Percentiles rank a stretch among this genome's conserved stretches.
phyloP scores from a whole-genome alignment of 2,888 invertebrate genomes.

The Anthophora plumipes region DNA sequence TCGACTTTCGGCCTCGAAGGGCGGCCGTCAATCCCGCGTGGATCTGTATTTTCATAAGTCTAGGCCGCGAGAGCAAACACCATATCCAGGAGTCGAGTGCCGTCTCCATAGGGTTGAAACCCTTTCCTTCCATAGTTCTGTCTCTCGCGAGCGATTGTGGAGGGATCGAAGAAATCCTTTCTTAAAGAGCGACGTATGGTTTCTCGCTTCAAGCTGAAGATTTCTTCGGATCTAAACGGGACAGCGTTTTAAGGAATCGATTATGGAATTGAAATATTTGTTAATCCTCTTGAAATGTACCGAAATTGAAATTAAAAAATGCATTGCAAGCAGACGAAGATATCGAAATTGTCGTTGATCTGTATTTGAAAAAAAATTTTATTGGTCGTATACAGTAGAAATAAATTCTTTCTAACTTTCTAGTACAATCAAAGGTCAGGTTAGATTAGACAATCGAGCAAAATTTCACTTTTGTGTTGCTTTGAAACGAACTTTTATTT shows the following conservation, averaged over 20 bases:
- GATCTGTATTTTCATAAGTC: constrained; percentile 70
- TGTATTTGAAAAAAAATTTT: too few species aligned
- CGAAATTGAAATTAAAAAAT: neutral
- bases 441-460: too few species aligned
- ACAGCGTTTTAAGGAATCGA: too few species aligned
- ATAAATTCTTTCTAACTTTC: too few species aligned
- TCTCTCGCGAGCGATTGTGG: constrained; percentile 24
- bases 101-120: constrained; percentile 51
- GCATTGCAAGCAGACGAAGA: neutral
- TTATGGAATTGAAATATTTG: too few species aligned
- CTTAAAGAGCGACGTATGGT: constrained; percentile 7
- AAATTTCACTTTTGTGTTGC: too few species aligned
- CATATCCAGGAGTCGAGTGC: constrained; percentile 46
- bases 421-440: too few species aligned
- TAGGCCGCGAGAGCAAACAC: constrained; percentile 73
- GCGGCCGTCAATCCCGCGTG: constrained; percentile 64
- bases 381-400: too few species aligned
- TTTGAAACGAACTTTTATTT: too few species aligned
- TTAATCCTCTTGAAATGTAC: too few species aligned
- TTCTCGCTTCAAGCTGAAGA: neutral
- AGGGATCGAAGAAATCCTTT: constrained; percentile 31
- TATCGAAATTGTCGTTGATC: too few species aligned
- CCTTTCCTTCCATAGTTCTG: constrained; percentile 20
- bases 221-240: too few species aligned
- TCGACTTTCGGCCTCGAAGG: constrained; percentile 64